phyloP scores from a whole-genome alignment of 2,888 invertebrate genomes.

The Azorinus chamasolen region DNA sequence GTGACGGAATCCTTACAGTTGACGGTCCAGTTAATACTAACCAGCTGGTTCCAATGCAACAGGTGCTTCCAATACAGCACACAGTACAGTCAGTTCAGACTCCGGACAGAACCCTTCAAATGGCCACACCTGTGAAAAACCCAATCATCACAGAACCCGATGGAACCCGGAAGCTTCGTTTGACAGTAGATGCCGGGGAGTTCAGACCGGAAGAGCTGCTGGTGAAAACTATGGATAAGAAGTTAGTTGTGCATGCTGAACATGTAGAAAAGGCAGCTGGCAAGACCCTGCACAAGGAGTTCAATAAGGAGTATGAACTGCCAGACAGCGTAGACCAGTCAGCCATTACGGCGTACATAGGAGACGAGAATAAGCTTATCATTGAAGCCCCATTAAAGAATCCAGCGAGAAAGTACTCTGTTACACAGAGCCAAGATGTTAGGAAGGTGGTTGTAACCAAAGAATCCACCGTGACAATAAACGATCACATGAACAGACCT shows the following conservation, averaged over 20 bases:
- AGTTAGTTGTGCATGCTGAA: conserved; percentile 84
- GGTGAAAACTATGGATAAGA: conserved; percentile 85
- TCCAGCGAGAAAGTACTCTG: conserved; percentile 74
- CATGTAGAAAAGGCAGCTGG: conserved; percentile 84
- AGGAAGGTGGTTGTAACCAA: conserved; percentile 80
- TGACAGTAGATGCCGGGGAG: conserved; percentile 84
- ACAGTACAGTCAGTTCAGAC: conserved; percentile 25
- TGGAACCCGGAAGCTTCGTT: conserved; percentile 78
- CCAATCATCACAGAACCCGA: conserved; percentile 83
- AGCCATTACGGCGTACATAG: conserved; percentile 84
- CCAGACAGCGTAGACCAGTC: conserved; percentile 85
- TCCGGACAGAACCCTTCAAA: conserved; percentile 68
- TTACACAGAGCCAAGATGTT: conserved; percentile 82
- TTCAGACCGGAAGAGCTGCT: conserved; percentile 85
- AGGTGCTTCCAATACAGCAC: conserved; percentile 77
- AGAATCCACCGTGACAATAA: conserved; percentile 81
- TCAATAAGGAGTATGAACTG: conserved; percentile 86
- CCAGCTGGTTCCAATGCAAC: conserved; percentile 66
- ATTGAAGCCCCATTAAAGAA: conserved; percentile 85
- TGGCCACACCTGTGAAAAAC: conserved; percentile 80
- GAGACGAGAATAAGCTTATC: conserved; percentile 83
- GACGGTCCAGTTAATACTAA: conserved; percentile 76
- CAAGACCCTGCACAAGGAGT: conserved; percentile 84
- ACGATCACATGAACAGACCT: conserved; percentile 77
- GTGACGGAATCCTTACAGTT: conserved; percentile 83